phyloP scores from a whole-genome alignment of 1,140 invertebrate genomes.

The Cotesia glomerata region DNA sequence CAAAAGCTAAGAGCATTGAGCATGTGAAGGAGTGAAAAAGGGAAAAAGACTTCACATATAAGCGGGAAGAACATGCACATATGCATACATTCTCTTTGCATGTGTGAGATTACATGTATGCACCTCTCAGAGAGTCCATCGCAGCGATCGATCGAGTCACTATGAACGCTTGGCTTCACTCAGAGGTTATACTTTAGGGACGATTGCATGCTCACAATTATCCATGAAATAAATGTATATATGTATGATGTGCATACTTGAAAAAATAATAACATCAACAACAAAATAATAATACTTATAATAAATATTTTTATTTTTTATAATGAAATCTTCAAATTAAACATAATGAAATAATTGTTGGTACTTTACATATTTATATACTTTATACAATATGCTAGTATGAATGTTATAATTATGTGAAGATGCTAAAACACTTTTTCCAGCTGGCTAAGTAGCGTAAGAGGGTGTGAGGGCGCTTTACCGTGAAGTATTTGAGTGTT shows the following conservation, averaged over 20 bases:
- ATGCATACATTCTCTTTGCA: background rate
- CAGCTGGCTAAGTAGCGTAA: background rate
- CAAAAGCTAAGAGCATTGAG: background rate
- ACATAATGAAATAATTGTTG: too few relatives aligned
- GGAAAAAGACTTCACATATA: background rate
- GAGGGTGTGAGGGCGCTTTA: conserved; percentile 6
- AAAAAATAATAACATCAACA: too few relatives aligned
- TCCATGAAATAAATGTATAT: background rate
- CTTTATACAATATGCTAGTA: too few relatives aligned
- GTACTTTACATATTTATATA: too few relatives aligned
- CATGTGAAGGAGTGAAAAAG: background rate
- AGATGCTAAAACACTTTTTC: background rate
- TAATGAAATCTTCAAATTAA: too few relatives aligned
- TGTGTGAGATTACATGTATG: conserved; percentile 1
- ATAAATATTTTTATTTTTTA: too few relatives aligned
- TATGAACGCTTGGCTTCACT: conserved; percentile 6
- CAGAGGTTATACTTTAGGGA: conserved; percentile 6
- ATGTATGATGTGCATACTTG: background rate
- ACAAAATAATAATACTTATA: too few relatives aligned
- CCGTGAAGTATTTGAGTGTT: conserved; percentile 6
- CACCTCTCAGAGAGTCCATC: conserved; percentile 6
- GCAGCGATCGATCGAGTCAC: conserved; percentile 13
- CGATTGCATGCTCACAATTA: background rate
- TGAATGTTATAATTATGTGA: background rate
- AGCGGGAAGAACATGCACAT: conserved; percentile 7